Base-by-base conservation (phyloP, 2,888 invertebrate genomes). In the Adelphocoris suturalis region DNA sequence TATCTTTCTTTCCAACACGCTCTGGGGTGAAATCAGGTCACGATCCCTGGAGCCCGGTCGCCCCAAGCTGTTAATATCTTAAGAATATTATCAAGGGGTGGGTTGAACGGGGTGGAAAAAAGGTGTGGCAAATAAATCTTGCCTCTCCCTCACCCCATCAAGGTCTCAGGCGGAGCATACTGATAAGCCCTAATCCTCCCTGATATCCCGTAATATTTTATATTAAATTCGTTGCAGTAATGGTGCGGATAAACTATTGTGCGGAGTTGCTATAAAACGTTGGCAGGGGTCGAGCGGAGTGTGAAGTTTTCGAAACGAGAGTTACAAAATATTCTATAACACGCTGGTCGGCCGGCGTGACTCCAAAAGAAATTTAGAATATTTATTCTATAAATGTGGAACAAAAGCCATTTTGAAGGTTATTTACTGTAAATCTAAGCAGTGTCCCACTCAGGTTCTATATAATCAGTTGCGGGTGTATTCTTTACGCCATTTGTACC, bases 171-270 rank as follows among this genome's bases (percentile, higher is more conserved):
- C 37, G 19, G 76, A 76, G 76, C 11, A 76, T 76, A 76, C 76
- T 76, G 76, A 76, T 76, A 76, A 76, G 76, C 76, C 11, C 37
- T 76, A 76, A 76, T 76, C 76, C 76, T 19, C 19, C 23, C 75
- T 28, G 23, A 13, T 14, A 16, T 16, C 28, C 28, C 14, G 27
- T 16, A 37, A 37, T 16, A 27, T 23, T 27, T 23, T 76, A 16
- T 76, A 76, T 76, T 76, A 76, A 37, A 76, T 27, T 27, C 27
- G 27, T 76, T 76, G 76, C 76, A 76, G 76, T 9, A 9, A 76
- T 76, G 76, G 19, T 76, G 76, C 28, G 37, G 27, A 76, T 37
- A 76, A 76, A 27, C 23, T 11, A 27, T 27, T 27, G 76, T 76
- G n/a, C 55, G 13, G 55, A 9, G 7, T n/a, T n/a, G n/a, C 2